A percentile compares a stretch with the other conserved stretches of the same genome.
These are phyloP conservation scores for Todiramphus chloris DNA, from an alignment of 2,113 vertebrate genomes.

Conservation along the genomic window DNA sequence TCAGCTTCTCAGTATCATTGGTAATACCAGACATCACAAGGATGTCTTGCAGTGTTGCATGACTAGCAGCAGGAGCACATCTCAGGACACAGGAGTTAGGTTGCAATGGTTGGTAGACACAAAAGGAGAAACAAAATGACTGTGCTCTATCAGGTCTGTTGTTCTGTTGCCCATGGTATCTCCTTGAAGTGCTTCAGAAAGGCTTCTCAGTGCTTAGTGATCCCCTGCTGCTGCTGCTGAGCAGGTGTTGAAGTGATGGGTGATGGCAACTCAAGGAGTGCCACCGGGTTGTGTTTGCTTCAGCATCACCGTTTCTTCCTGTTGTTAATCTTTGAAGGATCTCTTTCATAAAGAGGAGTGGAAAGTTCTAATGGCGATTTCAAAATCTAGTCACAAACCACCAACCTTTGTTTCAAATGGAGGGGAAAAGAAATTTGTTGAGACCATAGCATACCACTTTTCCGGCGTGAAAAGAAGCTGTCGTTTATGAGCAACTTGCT, in stretches of 20 bases:
- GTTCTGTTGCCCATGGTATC: neutral
- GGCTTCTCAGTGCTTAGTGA: neutral
- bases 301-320: neutral
- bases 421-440: neutral
- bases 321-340: neutral
- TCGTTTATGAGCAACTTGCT: conserved; percentile 16
- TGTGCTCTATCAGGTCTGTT: rapidly evolving
- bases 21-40: rapidly evolving
- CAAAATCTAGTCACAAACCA: neutral
- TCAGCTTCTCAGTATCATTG: neutral
- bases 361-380: neutral
- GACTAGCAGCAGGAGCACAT: neutral
- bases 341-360: neutral
- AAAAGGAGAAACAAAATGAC: neutral
- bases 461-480: conserved; percentile 37
- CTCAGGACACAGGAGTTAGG: rapidly evolving
- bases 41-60: rapidly evolving
- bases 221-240: neutral
- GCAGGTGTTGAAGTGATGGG: neutral
- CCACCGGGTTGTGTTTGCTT: rapidly evolving
- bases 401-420: neutral
- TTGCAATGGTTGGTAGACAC: rapidly evolving
- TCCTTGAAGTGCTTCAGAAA: neutral
- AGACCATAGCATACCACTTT: neutral
- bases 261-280: neutral